Percentiles rank a stretch among this genome's conserved stretches.
phyloP scores from a whole-genome alignment of 2,888 invertebrate species.

The Athalia rosae region DNA sequence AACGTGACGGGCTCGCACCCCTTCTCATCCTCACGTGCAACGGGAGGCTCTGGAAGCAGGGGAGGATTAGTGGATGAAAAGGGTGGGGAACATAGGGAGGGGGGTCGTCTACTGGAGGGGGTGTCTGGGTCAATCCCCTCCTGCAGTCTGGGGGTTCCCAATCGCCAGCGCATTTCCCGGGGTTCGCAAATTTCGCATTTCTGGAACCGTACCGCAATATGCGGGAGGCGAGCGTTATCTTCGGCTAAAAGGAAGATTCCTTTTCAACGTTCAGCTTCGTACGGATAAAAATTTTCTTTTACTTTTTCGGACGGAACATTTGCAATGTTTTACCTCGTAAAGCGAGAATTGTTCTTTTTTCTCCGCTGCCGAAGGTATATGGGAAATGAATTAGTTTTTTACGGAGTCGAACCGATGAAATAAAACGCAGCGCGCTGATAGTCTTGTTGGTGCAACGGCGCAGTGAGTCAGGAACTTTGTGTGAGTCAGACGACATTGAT shows the following conservation, averaged over 20 bases:
- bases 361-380: background rate
- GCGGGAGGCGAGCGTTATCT: too few relatives aligned
- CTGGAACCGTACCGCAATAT: too few relatives aligned
- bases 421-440: background rate
- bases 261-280: too few relatives aligned
- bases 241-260: too few relatives aligned
- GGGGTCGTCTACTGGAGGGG: conserved; percentile 69
- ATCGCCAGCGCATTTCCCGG: conserved; percentile 71
- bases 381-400: background rate
- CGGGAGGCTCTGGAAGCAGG: conserved; percentile 20
- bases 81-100: conserved; percentile 55
- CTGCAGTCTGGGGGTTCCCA: conserved; percentile 68
- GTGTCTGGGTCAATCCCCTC: conserved; percentile 74
- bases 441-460: background rate
- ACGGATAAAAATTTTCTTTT: too few relatives aligned
- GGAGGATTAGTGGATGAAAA: conserved; percentile 40
- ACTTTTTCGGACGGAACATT: too few relatives aligned
- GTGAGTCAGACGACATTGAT: conserved; percentile 23
- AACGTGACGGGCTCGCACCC: conserved; percentile 29
- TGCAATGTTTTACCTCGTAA: too few relatives aligned
- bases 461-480: conserved; percentile 25
- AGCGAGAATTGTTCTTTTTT: too few relatives aligned
- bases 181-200: conserved; percentile 60
- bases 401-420: background rate
- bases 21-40: conserved; percentile 35